phyloP scores from a whole-genome alignment of 2,888 invertebrate genomes.

The Lissocephala sabroskyi region DNA sequence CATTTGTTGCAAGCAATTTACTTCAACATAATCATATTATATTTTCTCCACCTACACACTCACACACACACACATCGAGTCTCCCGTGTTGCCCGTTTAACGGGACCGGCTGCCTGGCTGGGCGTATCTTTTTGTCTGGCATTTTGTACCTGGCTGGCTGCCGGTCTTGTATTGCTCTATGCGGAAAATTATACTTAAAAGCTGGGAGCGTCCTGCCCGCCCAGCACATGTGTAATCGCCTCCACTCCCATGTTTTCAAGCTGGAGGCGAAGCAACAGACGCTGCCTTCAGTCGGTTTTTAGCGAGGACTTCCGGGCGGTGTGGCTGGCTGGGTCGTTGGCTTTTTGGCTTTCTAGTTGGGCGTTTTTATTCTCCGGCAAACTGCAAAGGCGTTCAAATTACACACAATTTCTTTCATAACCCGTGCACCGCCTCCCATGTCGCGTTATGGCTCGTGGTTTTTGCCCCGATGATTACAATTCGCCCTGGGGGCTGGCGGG shows the following conservation, averaged over 20 bases:
- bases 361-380: slow-evolving; percentile 58
- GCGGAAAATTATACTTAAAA: slow-evolving; percentile 53
- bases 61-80: neutral
- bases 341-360: slow-evolving; percentile 51
- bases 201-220: slow-evolving; percentile 46
- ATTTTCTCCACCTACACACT: slow-evolving; percentile 51
- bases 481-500: slow-evolving; percentile 35
- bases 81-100: neutral
- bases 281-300: neutral
- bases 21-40: slow-evolving; percentile 63
- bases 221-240: slow-evolving; percentile 44
- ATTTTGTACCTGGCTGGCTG: slow-evolving; percentile 52
- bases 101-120: slow-evolving; percentile 28
- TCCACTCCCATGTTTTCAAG: slow-evolving; percentile 48
- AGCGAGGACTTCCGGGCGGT: slow-evolving; percentile 3
- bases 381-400: slow-evolving; percentile 57
- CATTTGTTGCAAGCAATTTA: slow-evolving; percentile 65
- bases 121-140: slow-evolving; percentile 59
- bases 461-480: neutral
- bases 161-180: slow-evolving; percentile 16
- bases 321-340: slow-evolving; percentile 50
- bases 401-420: slow-evolving; percentile 45
- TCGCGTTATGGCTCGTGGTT: no score
- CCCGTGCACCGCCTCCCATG: slow-evolving; percentile 8
- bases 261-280: slow-evolving; percentile 44